Evolutionary conservation across 2,113 vertebrate species (phyloP).

Genomic region (Myocastor coypus): DNA sequence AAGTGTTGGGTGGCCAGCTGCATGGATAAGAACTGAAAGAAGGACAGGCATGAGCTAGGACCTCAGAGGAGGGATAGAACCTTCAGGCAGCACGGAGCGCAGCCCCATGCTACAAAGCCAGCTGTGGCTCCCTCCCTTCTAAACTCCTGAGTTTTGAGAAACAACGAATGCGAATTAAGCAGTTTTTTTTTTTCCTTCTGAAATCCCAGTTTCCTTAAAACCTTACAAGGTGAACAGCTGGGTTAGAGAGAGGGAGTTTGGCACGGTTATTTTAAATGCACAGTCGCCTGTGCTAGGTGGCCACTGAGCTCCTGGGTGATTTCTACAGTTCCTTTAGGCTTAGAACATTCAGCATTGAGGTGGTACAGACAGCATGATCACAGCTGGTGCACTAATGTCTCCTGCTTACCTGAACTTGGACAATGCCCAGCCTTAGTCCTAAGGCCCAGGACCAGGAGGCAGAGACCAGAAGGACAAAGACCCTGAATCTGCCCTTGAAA

Average conservation of each 20-base stretch:
- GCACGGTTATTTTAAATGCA: not conserved
- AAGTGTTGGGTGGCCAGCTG: not conserved
- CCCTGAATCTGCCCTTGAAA: not conserved
- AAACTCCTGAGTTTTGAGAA: not conserved
- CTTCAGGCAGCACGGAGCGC: not conserved
- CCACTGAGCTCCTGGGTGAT: not conserved
- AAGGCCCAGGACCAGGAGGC: not conserved
- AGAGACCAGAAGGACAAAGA: not conserved
- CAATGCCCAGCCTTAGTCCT: not conserved
- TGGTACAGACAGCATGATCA: fast-evolving
- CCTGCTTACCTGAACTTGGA: not conserved
- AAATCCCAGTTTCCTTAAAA: not conserved
- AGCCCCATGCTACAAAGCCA: not conserved
- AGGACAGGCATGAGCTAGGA: not conserved
- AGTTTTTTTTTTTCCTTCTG: not conserved
- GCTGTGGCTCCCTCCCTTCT: not conserved
- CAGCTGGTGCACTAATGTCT: not conserved
- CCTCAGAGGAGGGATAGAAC: not conserved
- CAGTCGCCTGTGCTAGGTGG: not conserved
- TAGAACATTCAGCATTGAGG: not conserved
- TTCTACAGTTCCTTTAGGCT: not conserved
- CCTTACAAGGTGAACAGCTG: not conserved
- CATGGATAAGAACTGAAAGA: not conserved
- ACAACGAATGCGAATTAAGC: not conserved
- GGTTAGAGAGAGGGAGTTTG: not conserved